Conservation (phyloP, 2,888 invertebrate genomes). For the Drosophila parthenogenetica region DNA sequence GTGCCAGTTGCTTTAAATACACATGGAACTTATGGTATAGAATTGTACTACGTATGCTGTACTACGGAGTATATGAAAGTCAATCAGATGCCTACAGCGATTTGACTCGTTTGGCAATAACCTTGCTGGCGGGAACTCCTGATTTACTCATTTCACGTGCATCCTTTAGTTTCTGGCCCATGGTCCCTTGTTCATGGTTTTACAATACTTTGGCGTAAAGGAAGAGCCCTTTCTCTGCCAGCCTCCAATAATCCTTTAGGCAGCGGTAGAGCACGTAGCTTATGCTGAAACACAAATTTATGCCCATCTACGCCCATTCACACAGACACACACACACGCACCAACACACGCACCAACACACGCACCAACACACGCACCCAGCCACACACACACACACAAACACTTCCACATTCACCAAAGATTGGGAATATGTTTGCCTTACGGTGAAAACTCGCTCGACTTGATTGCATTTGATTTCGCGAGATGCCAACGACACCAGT, state of each 20-base stretch:
- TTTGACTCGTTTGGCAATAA: slow-evolving; percentile 41
- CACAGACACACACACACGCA: slow-evolving; percentile 14
- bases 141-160: slow-evolving; percentile 15
- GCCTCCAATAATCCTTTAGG: slow-evolving; percentile 71
- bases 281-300: slow-evolving; percentile 53
- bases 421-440: slow-evolving; percentile 33
- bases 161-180: not conserved
- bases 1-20: not conserved
- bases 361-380: slow-evolving; percentile 13
- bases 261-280: slow-evolving; percentile 65
- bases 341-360: not conserved
- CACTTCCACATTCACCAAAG: too few relatives aligned
- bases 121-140: slow-evolving; percentile 38
- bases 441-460: slow-evolving; percentile 39
- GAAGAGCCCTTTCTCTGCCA: slow-evolving; percentile 38
- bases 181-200: slow-evolving; percentile 10
- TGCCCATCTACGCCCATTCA: slow-evolving; percentile 65
- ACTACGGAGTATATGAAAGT: slow-evolving; percentile 30
- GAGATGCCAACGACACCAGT: slow-evolving; percentile 68
- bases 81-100: slow-evolving; percentile 23
- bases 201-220: slow-evolving; percentile 42
- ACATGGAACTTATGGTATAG: not conserved
- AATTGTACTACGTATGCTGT: not conserved
- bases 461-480: slow-evolving; percentile 75
- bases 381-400: not conserved